Conservation (phyloP, 2,888 invertebrate species). For the Harmothoe impar region DNA sequence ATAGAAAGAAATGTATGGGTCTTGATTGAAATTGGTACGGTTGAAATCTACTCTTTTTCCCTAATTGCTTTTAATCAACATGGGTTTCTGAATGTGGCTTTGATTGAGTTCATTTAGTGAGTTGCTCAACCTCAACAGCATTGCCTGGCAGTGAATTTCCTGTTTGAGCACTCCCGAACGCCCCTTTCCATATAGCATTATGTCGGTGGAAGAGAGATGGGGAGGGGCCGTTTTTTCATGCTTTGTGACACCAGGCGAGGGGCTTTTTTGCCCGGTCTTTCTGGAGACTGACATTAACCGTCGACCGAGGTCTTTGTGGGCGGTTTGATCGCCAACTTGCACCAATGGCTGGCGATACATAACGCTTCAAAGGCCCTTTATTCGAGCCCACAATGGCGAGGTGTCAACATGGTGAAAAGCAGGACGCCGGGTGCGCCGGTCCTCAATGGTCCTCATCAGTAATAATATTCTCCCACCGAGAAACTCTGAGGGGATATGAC, state of each 20-base stretch:
- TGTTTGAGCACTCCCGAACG: conserved; percentile 16
- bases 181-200: conserved; percentile 6
- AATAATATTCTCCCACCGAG: conserved; percentile 41
- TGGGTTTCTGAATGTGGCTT: too few relatives aligned
- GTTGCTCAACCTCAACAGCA: not conserved
- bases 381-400: conserved; percentile 31
- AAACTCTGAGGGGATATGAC: not conserved
- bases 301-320: conserved; percentile 15
- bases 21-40: too few relatives aligned
- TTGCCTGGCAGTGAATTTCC: not conserved
- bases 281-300: conserved; percentile 39
- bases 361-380: conserved; percentile 46
- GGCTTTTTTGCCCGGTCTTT: not conserved
- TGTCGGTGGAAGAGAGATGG: conserved; percentile 21
- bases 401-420: conserved; percentile 38
- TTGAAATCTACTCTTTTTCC: too few relatives aligned
- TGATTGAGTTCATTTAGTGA: not conserved
- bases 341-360: conserved; percentile 38
- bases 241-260: conserved; percentile 39
- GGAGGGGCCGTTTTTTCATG: conserved; percentile 20
- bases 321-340: conserved; percentile 39
- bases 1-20: too few relatives aligned
- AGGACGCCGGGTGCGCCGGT: not conserved
- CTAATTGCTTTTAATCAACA: too few relatives aligned
- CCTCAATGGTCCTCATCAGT: conserved; percentile 33